Evolutionary conservation across 1,140 invertebrate species (phyloP), one percentile per base, ranked within the genome.

Genomic region (Periplaneta americana): DNA sequence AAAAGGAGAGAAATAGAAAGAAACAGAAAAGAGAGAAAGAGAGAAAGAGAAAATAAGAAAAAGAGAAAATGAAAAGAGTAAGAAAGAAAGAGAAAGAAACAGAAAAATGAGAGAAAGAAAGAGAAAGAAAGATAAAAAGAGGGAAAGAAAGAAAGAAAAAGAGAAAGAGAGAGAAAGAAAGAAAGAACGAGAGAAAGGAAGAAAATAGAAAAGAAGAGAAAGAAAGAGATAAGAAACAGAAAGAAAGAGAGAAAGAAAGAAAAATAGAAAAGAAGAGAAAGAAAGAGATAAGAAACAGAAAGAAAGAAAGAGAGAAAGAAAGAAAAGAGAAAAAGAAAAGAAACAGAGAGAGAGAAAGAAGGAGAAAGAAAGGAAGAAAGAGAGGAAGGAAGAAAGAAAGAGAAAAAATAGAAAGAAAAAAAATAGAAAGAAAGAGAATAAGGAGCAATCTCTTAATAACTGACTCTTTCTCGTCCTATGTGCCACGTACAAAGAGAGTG

Each of bases 321-420:
- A 74, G 74, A 74, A 74, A 74, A 9, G 74, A 74, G 32, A n/a
- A 74, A 74, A 74, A 31, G n/a, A 74, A 74, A 31, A 74, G 32
- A 74, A 74, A n/a, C 48, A 11, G 77, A 78, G 77, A 78, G 77
- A 78, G 33, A 78, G 77, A 78, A 34, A 78, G 32, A 78, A 28
- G 28, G 77, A 78, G 32, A 33, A 34, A 78, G 32, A 33, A 34
- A 78, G 32, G 34, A 34, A 33, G 32, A 11, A 28, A 33, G 33
- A 78, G 77, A 78, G 77, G 28, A 28, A 78, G 32, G 28, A 28
- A 78, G 77, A 78, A 34, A 33, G 11, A 78, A 28, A 78, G 32
- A 78, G 77, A 78, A 28, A 33, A 34, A 78, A 39, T n/a, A n/a
- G n/a, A n/a, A n/a, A n/a, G n/a, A n/a, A n/a, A n/a, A n/a, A n/a